Evolutionary conservation across 2,888 invertebrate genomes (phyloP), one percentile per base, ranked within the genome.

Genomic region (Ephialtes manifestator): DNA sequence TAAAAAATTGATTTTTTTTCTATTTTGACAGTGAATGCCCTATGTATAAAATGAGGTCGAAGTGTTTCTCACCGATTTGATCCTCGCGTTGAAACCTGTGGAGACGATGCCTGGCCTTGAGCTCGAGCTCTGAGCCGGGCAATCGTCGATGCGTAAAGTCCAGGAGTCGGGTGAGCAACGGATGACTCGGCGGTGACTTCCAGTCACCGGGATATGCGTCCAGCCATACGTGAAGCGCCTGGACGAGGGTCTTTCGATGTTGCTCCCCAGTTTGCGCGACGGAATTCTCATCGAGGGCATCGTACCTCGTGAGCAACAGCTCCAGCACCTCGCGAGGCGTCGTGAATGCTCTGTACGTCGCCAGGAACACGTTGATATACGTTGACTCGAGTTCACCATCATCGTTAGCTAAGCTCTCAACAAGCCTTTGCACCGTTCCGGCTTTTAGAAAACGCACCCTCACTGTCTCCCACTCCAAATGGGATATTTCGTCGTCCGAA

Each of bases 381-480:
- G 99, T 98, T 85, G 99, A 99, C 95, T 99, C 99, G 90, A 99
- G 95, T 94, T 99, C 99, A 63, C 99, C 99, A 92, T 98, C 97
- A 94, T 99, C 99, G 80, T 98, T 98, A 86, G 98, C 97, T 89
- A 99, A 95, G 82, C 98, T 98, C 94, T 99, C 99, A 81, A 99
- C 98, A 87, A 99, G 96, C 91, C 97, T 97, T 92, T 98, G 97
- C 89, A 99, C 96, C 3, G 99, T 98, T 79, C 99, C 99, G 18
- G 99, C 99, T 95, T 99, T 99, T 89, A 99, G 96, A 93, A 98
- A 98, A 84, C 98, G 97, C 86, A 99, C 98, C 87, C 98, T 96
- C 87, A 99, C 98, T 55, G 99, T 99, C 95, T 99, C 99, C 99
- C 99, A 99, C 96, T 99, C 99, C 94, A 99, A 95, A 94, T 99